These are phyloP conservation scores for Bufo gargarizans DNA, from an alignment of 2,113 vertebrate genomes.

Conservation along the genomic window DNA sequence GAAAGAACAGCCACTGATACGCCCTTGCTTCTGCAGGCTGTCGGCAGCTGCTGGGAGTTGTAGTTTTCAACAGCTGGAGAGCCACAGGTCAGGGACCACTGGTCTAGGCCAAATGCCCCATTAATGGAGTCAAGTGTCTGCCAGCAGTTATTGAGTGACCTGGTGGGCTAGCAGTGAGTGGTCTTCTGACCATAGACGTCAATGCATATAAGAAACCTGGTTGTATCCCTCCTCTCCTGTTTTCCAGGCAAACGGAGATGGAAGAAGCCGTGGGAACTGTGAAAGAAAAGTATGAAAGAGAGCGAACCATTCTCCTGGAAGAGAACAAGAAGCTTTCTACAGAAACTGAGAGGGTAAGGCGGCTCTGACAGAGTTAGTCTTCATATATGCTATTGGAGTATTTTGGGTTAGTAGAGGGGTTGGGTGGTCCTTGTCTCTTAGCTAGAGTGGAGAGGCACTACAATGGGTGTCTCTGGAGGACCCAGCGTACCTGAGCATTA, in stretches of 20 bases:
- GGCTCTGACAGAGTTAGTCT: slow-evolving; percentile 59
- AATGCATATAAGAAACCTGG: neutral
- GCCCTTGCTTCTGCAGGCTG: too few relatives aligned
- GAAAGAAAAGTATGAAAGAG: slow-evolving; percentile 88
- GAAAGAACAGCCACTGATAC: too few relatives aligned
- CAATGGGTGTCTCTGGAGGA: neutral
- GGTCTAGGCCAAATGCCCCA: too few relatives aligned
- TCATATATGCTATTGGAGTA: neutral
- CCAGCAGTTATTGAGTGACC: neutral
- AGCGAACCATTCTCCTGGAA: slow-evolving; percentile 81
- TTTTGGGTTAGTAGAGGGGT: neutral
- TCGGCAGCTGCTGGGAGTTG: neutral
- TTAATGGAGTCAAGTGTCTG: too few relatives aligned
- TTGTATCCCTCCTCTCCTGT: neutral
- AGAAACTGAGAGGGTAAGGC: slow-evolving; percentile 87
- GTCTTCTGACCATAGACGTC: neutral
- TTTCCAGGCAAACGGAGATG: slow-evolving; percentile 83
- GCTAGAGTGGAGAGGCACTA: neutral
- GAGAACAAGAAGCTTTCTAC: slow-evolving; percentile 88
- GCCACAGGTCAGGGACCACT: too few relatives aligned
- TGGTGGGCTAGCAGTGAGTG: neutral
- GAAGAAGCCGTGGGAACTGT: slow-evolving; percentile 82
- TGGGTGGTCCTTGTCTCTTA: neutral
- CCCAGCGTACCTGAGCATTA: neutral
- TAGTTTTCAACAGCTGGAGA: too few relatives aligned